These are phyloP conservation scores for Anthonomus grandis DNA, from an alignment of 1,140 invertebrate genomes.

Conservation along the genomic window DNA sequence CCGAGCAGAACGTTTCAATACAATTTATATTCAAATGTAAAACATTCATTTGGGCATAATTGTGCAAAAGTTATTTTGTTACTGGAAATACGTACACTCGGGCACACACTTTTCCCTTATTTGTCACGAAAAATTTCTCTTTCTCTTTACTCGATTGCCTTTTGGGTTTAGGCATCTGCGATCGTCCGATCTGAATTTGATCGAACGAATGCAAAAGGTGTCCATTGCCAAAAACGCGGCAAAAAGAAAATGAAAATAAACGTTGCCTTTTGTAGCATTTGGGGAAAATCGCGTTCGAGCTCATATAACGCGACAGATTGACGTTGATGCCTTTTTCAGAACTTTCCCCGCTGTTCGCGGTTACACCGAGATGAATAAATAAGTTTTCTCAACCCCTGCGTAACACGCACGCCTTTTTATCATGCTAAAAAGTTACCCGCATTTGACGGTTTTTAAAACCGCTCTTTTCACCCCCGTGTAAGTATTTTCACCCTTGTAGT, in stretches of 20 bases:
- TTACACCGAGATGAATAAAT: conserved; percentile 21
- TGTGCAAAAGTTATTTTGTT: conserved; percentile 33
- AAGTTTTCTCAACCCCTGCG: conserved; percentile 20
- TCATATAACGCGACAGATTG: no score
- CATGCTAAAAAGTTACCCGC: conserved; percentile 18
- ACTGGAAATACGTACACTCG: conserved; percentile 19
- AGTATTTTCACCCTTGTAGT: conserved; percentile 17
- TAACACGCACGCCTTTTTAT: conserved; percentile 14
- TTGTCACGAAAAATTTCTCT: conserved; percentile 7
- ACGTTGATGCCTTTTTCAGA: conserved; percentile 20
- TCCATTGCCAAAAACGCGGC: no score
- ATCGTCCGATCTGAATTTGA: no score
- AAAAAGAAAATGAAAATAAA: no score
- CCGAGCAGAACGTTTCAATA: conserved; percentile 42
- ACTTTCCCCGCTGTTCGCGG: conserved; percentile 16
- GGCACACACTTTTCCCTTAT: conserved; percentile 21
- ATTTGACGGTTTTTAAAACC: conserved; percentile 23
- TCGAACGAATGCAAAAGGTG: no score
- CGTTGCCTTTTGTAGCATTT: no score
- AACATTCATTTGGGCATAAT: conserved; percentile 38
- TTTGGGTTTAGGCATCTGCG: no score
- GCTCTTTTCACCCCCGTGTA: conserved; percentile 19
- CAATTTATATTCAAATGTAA: conserved; percentile 47
- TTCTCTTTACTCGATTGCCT: background rate
- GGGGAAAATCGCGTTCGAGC: no score